Evolutionary conservation across 2,797 vertebrate species (phyloP).

Genomic region (Chaetophractus vellerosus): DNA sequence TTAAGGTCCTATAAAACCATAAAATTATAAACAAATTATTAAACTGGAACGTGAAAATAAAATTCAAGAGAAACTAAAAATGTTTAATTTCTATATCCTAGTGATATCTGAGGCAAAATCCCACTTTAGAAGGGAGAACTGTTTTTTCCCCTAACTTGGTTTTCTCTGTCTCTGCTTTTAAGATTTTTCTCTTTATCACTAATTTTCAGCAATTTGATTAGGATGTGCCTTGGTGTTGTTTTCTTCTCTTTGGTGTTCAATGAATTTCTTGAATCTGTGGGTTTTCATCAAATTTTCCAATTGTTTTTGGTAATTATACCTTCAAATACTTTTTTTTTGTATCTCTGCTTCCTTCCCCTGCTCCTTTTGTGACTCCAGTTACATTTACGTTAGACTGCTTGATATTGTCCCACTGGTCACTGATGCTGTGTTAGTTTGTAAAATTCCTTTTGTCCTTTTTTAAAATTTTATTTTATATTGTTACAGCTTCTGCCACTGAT

Average conservation of each 20-base stretch:
- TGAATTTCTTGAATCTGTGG: neutral
- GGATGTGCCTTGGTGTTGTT: neutral
- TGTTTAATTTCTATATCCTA: constrained; percentile 6
- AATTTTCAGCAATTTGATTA: constrained; percentile 12
- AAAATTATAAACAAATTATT: constrained; percentile 22
- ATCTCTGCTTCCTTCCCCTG: neutral
- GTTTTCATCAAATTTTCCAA: constrained; percentile 36
- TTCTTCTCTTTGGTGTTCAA: neutral
- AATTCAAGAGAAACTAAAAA: constrained; percentile 5
- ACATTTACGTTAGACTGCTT: neutral
- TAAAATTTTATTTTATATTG: constrained; percentile 13
- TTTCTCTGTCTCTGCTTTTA: neutral
- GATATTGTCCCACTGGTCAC: neutral
- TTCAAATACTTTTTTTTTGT: neutral
- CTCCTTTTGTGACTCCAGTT: neutral
- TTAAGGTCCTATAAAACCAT: constrained; percentile 37
- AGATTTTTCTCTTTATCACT: neutral
- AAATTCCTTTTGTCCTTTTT: neutral
- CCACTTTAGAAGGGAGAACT: neutral
- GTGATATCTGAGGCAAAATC: neutral
- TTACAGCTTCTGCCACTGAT: neutral
- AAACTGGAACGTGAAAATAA: constrained; percentile 59
- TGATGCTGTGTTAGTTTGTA: neutral
- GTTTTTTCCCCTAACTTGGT: neutral
- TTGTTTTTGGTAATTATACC: neutral